phyloP scores from a whole-genome alignment of 2,888 invertebrate species.

The Pandemis heparana region DNA sequence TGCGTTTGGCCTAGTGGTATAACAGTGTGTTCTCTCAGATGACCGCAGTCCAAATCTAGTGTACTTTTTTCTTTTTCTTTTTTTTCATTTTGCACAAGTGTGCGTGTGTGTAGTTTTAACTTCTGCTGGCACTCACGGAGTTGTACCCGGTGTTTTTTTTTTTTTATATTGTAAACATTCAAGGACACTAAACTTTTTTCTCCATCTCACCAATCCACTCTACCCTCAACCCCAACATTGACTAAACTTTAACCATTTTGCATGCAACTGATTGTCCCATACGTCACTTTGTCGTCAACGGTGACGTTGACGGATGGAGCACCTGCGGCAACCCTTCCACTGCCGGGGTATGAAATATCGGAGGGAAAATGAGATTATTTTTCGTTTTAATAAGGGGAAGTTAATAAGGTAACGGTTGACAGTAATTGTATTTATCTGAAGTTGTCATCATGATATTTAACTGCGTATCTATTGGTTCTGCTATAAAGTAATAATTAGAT shows the following conservation, averaged over 20 bases:
- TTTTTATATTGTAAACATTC: no score
- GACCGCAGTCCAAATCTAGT: no score
- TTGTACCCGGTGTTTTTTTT: no score
- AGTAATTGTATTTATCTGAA: slow-evolving; percentile 17
- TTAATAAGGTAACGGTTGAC: slow-evolving; percentile 29
- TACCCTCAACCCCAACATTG: slow-evolving; percentile 10
- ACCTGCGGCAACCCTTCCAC: slow-evolving; percentile 75
- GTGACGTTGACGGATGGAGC: slow-evolving; percentile 81
- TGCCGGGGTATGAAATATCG: slow-evolving; percentile 40
- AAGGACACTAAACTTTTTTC: not conserved
- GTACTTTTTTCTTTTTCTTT: no score
- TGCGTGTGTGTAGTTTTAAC: no score
- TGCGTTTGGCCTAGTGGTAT: no score
- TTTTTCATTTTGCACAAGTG: no score
- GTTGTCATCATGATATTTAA: not conserved
- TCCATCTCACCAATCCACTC: not conserved
- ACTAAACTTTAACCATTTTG: slow-evolving; percentile 61
- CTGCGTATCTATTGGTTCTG: no score
- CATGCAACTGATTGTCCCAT: slow-evolving; percentile 80
- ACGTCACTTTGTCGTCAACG: slow-evolving; percentile 84
- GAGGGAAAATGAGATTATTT: slow-evolving; percentile 25
- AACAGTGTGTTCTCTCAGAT: no score
- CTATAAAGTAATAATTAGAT: no score
- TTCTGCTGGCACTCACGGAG: no score
- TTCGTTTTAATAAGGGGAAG: slow-evolving; percentile 39